Base-by-base conservation (phyloP, 2,113 vertebrate species). In the Piliocolobus tephrosceles region DNA sequence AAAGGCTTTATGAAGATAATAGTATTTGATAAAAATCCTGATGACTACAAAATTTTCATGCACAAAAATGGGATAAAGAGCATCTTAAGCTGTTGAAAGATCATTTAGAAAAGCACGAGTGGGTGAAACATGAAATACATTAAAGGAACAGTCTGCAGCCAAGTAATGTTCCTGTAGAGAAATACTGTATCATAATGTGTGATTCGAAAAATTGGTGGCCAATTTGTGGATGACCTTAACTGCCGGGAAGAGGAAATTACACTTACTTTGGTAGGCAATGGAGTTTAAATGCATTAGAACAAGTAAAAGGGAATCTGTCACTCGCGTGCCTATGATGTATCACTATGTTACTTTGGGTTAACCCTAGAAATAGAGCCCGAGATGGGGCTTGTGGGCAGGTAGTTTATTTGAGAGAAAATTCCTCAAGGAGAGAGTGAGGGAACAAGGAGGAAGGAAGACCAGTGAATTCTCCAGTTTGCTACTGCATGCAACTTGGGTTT, bases 151-250 rank as follows among this genome's bases (percentile, higher is more conserved):
- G n/a, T 38, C 58, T 20, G 70, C 20, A 32, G 78, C 75, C 79
- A 61, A 90, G 92, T 80, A 64, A 88, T 66, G 32, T 47, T 64
- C 96, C 86, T 3, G 9, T 3, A n/a, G 75, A 82, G 90, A 83
- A 84, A 83, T 20, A 68, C 32, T 8, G 43, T 18, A 25, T 72
- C 50, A 23, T 83, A 40, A 95, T 80, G 70, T 11, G 32, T 47
- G 47, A 88, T 32, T 47, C n/a, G 1, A 38, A 72, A 95, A 81
- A 95, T 30, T 22, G 79, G 80, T 76, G 38, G 66, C 25, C 84
- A 94, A 96, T 97, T 81, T 52, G 38, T 84, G 16, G 50, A 89
- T 95, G 92, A 90, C 96, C 90, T 93, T 97, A 87, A 75, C 79
- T 50, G 61, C n/a, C 61, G 64, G 47, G 75, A 90, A 66, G 57